Base-by-base conservation (phyloP, 2,797 vertebrate species). In the Crypturellus tataupa region DNA sequence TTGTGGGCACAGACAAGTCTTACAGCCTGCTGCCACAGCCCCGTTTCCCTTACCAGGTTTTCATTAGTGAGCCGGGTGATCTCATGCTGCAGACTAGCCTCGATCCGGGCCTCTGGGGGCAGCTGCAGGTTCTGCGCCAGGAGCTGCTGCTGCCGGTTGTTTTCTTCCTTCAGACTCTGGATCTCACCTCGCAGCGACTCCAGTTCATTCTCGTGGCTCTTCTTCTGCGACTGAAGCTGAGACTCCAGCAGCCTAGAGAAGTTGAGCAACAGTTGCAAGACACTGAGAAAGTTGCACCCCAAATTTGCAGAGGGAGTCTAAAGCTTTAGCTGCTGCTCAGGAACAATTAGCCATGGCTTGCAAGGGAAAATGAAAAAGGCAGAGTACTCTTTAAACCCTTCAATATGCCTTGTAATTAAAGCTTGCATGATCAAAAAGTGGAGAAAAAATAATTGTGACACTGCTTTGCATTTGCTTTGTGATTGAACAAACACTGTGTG, bases 61-160 rank as follows among this genome's bases (percentile, higher is more conserved):
- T 99, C 99, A 1, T 99, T 99, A 73, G 99, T 99, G 85, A 99
- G 98, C 14, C 99, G 98, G 8, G 99, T 99, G 98, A 99, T 99
- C 97, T 99, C 99, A 1, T 99, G 99, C 95, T 99, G 99, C 78
- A 99, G 98, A 63, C 99, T 99, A 97, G 99, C 99, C 94, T 99
- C 99, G 2, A 99, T 99, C 42, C 99, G 98, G 4, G 99, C 99
- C 96, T 99, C 99, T 0, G 99, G 99, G 10, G 99, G 99, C 94
- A 99, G 98, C 98, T 99, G 99, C 71, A 99, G 98, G 94, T 99
- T 99, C 96, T 99, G 99, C 1, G 99, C 99, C 91, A 99, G 95
- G 12, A 99, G 98, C 97, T 99, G 99, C 98, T 99, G 99, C 97
- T 99, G 99, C 18, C 99, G 98, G 59, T 99, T 99, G 96, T 99